Conservation (phyloP, 2,888 invertebrate species). For the Neocrepidodera transversa region DNA sequence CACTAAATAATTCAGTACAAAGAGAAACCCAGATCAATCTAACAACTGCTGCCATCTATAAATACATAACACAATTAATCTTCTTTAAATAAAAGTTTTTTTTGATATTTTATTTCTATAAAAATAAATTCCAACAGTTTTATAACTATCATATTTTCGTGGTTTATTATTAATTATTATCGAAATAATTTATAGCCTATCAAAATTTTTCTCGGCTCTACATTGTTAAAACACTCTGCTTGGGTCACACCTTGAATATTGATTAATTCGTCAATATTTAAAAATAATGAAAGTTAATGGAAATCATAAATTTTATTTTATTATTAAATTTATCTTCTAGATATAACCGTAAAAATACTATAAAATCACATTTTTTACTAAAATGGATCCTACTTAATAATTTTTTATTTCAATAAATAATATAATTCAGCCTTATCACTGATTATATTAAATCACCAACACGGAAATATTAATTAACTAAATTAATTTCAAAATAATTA, state of each 20-base stretch:
- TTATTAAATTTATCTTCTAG: slow-evolving; percentile 17
- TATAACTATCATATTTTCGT: too few relatives aligned
- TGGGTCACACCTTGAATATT: slow-evolving; percentile 14
- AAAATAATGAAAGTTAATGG: slow-evolving; percentile 11
- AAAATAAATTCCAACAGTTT: too few relatives aligned
- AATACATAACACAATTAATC: too few relatives aligned
- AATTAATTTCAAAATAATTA: too few relatives aligned
- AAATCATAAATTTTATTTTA: slow-evolving; percentile 18
- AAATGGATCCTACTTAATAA: slow-evolving; percentile 1
- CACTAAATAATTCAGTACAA: too few relatives aligned
- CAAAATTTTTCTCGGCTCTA: not conserved
- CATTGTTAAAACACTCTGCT: slow-evolving; percentile 7
- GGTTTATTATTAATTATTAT: slow-evolving; percentile 5
- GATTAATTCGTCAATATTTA: slow-evolving; percentile 17
- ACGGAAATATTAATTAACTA: too few relatives aligned
- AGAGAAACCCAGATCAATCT: too few relatives aligned
- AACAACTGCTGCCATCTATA: not conserved
- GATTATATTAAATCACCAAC: too few relatives aligned
- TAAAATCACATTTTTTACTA: slow-evolving; percentile 4
- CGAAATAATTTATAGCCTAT: slow-evolving; percentile 7
- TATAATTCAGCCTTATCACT: too few relatives aligned
- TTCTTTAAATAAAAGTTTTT: too few relatives aligned
- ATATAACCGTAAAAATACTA: slow-evolving; percentile 13
- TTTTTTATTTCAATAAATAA: slow-evolving; percentile 5
- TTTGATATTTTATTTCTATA: too few relatives aligned